phyloP scores from a whole-genome alignment of 2,797 vertebrate genomes.

The Linurgus olivaceus region DNA sequence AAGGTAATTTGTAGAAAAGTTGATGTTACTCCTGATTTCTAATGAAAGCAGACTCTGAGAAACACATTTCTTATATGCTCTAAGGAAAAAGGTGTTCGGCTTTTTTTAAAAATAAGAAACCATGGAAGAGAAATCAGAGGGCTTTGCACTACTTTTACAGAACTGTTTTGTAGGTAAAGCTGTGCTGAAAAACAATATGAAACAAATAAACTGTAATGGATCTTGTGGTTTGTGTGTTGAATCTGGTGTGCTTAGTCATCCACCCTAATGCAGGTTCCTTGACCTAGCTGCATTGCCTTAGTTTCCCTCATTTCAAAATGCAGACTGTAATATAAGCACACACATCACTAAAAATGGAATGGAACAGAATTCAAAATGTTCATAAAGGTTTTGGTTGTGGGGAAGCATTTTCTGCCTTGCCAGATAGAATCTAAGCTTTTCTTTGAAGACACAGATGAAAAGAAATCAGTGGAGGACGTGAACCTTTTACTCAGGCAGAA shows the following conservation, averaged over 20 bases:
- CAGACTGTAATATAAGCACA: neutral
- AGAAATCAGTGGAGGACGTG: neutral
- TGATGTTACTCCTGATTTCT: slow-evolving; percentile 14
- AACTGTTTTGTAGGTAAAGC: neutral
- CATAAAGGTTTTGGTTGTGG: neutral
- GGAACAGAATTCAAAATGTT: neutral
- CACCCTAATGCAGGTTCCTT: neutral
- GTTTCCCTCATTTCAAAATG: neutral
- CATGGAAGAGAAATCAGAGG: neutral
- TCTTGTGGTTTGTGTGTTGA: neutral
- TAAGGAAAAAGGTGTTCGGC: neutral
- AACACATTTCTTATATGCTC: neutral
- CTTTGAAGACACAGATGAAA: neutral
- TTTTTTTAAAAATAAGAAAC: neutral
- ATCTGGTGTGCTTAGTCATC: neutral
- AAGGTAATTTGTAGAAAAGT: slow-evolving; percentile 38
- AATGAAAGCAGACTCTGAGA: slow-evolving; percentile 6
- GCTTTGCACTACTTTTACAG: neutral
- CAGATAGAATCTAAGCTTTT: neutral
- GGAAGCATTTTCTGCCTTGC: neutral
- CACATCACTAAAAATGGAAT: neutral
- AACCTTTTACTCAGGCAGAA: neutral
- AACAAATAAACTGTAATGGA: neutral
- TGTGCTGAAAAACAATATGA: neutral
- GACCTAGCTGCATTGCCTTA: neutral